Evolutionary conservation across 2,113 vertebrate species (phyloP).

Genomic region (Carollia perspicillata): DNA sequence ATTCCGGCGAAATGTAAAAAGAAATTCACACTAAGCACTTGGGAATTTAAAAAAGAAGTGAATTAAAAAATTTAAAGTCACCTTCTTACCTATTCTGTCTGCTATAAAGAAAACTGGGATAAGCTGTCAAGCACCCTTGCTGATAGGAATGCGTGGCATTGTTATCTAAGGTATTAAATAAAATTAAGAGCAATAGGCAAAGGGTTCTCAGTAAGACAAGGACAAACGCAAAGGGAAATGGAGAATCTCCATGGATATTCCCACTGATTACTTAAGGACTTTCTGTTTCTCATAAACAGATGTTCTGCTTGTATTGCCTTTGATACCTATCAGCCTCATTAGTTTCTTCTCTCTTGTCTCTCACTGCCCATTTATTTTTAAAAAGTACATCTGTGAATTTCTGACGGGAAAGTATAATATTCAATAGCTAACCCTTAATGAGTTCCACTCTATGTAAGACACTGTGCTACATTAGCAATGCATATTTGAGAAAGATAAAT

Average conservation of each 20-base stretch:
- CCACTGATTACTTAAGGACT: not conserved
- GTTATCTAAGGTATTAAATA: not conserved
- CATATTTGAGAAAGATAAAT: not conserved
- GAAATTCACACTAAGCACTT: not conserved
- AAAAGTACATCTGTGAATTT: conserved; percentile 26
- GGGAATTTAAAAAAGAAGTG: not conserved
- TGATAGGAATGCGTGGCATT: not conserved
- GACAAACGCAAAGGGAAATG: not conserved
- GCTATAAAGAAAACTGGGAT: not conserved
- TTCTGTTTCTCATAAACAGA: conserved; percentile 31
- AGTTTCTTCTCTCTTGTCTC: not conserved
- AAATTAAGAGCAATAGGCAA: conserved; percentile 18
- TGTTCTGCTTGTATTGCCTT: not conserved
- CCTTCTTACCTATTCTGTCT: not conserved
- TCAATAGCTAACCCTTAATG: not conserved
- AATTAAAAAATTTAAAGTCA: conserved; percentile 10
- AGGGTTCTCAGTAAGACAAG: not conserved
- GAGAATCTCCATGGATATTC: not conserved
- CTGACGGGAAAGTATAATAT: not conserved
- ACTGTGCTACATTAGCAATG: not conserved
- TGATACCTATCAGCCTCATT: not conserved
- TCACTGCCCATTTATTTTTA: conserved; percentile 31
- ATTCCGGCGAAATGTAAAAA: not conserved
- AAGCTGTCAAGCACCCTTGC: not conserved
- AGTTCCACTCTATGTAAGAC: not conserved